phyloP scores from a whole-genome alignment of 1,140 invertebrate genomes.

The Drosophila sucinea region DNA sequence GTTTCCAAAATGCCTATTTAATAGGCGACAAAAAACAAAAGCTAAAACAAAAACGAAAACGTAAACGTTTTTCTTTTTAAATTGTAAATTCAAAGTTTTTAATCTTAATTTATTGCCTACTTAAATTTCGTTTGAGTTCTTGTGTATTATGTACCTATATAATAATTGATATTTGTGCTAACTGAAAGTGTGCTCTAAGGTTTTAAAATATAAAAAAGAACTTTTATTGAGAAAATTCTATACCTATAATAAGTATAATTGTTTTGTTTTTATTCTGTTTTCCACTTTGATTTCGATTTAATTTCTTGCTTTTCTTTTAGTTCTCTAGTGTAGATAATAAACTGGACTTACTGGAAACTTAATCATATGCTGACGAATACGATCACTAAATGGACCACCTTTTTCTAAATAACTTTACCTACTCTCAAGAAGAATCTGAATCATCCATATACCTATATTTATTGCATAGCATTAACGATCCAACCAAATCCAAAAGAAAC shows the following conservation, averaged over 20 bases:
- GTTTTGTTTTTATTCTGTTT: conserved; percentile 2
- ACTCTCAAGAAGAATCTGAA: conserved; percentile 34
- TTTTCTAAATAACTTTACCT: conserved; percentile 68
- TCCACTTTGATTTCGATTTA: conserved; percentile 7
- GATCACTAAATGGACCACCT: conserved; percentile 82
- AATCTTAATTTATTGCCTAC: conserved; percentile 48
- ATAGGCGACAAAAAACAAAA: conserved; percentile 25
- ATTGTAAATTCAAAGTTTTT: conserved; percentile 46
- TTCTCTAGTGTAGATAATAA: conserved; percentile 23
- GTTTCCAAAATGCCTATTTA: conserved; percentile 38
- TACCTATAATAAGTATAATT: conserved; percentile 1
- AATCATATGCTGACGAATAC: conserved; percentile 73
- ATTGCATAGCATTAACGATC: conserved; percentile 32
- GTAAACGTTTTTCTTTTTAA: conserved; percentile 13
- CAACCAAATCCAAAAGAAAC: conserved; percentile 51
- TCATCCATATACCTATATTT: conserved; percentile 19
- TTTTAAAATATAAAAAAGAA: conserved; percentile 66
- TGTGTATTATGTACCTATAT: conserved; percentile 62
- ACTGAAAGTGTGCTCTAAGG: conserved; percentile 75
- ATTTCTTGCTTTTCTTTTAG: conserved; percentile 9
- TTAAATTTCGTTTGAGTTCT: conserved; percentile 57
- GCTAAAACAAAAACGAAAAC: background rate
- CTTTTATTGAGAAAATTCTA: conserved; percentile 53
- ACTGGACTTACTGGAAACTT: conserved; percentile 35
- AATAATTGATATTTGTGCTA: conserved; percentile 71